phyloP scores from a whole-genome alignment of 2,888 invertebrate genomes.

The Orgyia antiqua region DNA sequence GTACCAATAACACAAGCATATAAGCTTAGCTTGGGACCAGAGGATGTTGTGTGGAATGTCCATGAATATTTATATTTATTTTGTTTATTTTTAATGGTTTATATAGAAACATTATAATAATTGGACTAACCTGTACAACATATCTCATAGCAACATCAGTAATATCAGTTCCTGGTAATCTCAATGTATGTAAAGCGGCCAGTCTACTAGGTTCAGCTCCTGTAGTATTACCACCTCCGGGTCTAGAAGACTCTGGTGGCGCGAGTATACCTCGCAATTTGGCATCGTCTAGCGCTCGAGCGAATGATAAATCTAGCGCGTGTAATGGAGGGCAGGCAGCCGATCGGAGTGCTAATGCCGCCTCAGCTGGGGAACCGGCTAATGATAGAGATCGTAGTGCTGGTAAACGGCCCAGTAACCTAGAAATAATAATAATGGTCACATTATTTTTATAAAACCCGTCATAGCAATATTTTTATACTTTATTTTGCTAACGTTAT shows the following conservation, averaged over 20 bases:
- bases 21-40: too few species aligned
- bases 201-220: slow-evolving; percentile 75
- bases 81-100: too few species aligned
- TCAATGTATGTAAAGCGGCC: slow-evolving; percentile 85
- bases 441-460: too few species aligned
- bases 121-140: slow-evolving; percentile 54
- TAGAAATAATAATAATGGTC: slow-evolving; percentile 25
- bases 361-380: slow-evolving; percentile 86
- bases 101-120: too few species aligned
- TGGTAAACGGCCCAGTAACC: slow-evolving; percentile 89
- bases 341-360: slow-evolving; percentile 88
- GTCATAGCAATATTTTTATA: too few species aligned
- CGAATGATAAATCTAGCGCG: slow-evolving; percentile 90
- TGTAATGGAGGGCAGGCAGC: slow-evolving; percentile 89
- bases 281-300: slow-evolving; percentile 90
- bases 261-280: slow-evolving; percentile 91
- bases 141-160: slow-evolving; percentile 89
- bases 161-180: slow-evolving; percentile 92
- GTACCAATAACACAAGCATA: too few species aligned
- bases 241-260: slow-evolving; percentile 91
- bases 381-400: slow-evolving; percentile 89
- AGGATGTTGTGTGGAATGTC: too few species aligned
- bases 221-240: slow-evolving; percentile 67
- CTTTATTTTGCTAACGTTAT: too few species aligned
- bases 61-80: too few species aligned